Conservation (phyloP, 2,113 vertebrate species). For the Fulica atra region DNA sequence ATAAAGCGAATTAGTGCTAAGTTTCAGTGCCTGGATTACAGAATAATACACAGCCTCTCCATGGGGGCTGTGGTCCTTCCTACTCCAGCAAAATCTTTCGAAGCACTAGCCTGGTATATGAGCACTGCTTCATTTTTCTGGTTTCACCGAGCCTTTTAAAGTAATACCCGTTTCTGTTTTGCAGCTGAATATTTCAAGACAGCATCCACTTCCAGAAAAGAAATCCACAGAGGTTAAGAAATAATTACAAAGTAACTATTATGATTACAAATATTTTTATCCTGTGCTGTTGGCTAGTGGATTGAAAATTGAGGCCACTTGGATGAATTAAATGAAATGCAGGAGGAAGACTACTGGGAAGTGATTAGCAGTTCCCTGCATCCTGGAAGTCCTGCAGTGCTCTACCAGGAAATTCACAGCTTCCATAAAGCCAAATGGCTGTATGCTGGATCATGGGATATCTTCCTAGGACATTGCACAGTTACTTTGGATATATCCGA, state of each 20-base stretch:
- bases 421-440: background rate
- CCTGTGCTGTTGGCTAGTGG: background rate
- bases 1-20: background rate
- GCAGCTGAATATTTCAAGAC: background rate
- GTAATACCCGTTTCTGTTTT: background rate
- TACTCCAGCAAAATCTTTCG: background rate
- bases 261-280: constrained; percentile 22
- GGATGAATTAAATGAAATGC: background rate
- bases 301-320: background rate
- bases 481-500: background rate
- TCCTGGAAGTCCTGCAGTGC: background rate
- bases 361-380: background rate
- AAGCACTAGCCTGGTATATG: accelerated
- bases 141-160: background rate
- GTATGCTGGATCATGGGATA: background rate
- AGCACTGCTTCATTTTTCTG: background rate
- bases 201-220: background rate
- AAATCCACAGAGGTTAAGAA: background rate
- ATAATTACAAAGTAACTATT: constrained; percentile 9
- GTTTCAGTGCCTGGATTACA: background rate
- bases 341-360: background rate
- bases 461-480: background rate
- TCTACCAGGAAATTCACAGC: background rate
- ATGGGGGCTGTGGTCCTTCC: background rate
- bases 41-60: background rate